phyloP scores from a whole-genome alignment of 2,797 vertebrate species.

The Sternotherus odoratus region DNA sequence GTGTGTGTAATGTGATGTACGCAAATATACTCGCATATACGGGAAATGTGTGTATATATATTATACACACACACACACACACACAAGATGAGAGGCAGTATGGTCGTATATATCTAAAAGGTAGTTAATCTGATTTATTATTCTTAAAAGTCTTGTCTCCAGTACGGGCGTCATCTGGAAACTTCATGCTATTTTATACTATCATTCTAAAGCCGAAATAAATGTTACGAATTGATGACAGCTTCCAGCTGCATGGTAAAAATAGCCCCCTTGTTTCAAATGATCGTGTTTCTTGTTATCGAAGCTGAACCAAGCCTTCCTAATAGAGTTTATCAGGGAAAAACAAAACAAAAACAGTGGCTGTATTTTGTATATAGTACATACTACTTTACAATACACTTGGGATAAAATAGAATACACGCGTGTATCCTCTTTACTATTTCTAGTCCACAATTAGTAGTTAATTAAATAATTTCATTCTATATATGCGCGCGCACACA shows the following conservation, averaged over 20 bases:
- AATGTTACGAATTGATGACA: constrained; percentile 77
- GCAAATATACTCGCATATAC: constrained; percentile 23
- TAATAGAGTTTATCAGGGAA: constrained; percentile 24
- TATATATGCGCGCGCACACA: background rate
- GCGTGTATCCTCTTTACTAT: background rate
- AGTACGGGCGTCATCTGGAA: constrained; percentile 70
- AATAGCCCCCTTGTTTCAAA: constrained; percentile 75
- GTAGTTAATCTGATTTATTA: constrained; percentile 73
- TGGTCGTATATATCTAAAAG: constrained; percentile 60
- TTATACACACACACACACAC: background rate
- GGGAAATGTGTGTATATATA: background rate
- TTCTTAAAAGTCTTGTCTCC: constrained; percentile 74
- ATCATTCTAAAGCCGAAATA: constrained; percentile 76
- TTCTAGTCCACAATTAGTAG: background rate
- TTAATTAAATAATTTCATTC: background rate
- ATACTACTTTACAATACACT: background rate
- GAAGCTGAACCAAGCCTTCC: constrained; percentile 66
- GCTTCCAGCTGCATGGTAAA: constrained; percentile 79
- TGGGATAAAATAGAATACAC: background rate
- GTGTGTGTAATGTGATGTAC: constrained; percentile 20
- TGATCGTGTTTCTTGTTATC: constrained; percentile 76
- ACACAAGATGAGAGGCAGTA: constrained; percentile 10
- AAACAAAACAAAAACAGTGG: constrained; percentile 8
- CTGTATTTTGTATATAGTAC: background rate
- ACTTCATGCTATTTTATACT: constrained; percentile 77